phyloP scores from a whole-genome alignment of 2,888 invertebrate genomes.

The Rhingia campestris region DNA sequence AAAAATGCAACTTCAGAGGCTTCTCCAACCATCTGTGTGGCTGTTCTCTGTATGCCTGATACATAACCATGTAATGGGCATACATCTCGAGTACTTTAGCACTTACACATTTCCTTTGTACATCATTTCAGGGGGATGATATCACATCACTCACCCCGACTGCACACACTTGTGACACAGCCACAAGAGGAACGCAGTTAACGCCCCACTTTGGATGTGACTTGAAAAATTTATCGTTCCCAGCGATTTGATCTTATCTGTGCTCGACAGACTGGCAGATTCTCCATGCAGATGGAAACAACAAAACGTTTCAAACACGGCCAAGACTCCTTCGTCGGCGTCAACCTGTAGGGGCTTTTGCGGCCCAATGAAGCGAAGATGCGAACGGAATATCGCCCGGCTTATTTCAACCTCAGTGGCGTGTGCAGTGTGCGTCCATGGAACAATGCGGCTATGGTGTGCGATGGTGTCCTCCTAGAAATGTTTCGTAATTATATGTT shows the following conservation, averaged over 20 bases:
- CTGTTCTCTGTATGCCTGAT: background rate
- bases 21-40: background rate
- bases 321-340: slow-evolving; percentile 49
- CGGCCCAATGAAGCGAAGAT: slow-evolving; percentile 34
- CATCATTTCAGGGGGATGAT: slow-evolving; percentile 65
- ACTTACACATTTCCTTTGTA: slow-evolving; percentile 41
- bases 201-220: slow-evolving; percentile 68
- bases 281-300: slow-evolving; percentile 51
- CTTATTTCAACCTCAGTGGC: slow-evolving; percentile 30
- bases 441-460: slow-evolving; percentile 64
- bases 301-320: slow-evolving; percentile 49
- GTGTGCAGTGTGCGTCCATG: slow-evolving; percentile 27
- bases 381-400: slow-evolving; percentile 35
- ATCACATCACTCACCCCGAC: slow-evolving; percentile 68
- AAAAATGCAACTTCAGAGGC: slow-evolving; percentile 37
- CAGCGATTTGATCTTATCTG: slow-evolving; percentile 69
- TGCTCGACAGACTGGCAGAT: slow-evolving; percentile 40
- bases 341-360: slow-evolving; percentile 64
- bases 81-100: slow-evolving; percentile 26
- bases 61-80: slow-evolving; percentile 1
- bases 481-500: slow-evolving; percentile 73
- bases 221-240: slow-evolving; percentile 71
- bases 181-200: slow-evolving; percentile 57
- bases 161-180: slow-evolving; percentile 68
- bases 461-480: slow-evolving; percentile 68